Evolutionary conservation across 2,888 invertebrate genomes (phyloP).

Genomic region (Exephanes ischioxanthus): DNA sequence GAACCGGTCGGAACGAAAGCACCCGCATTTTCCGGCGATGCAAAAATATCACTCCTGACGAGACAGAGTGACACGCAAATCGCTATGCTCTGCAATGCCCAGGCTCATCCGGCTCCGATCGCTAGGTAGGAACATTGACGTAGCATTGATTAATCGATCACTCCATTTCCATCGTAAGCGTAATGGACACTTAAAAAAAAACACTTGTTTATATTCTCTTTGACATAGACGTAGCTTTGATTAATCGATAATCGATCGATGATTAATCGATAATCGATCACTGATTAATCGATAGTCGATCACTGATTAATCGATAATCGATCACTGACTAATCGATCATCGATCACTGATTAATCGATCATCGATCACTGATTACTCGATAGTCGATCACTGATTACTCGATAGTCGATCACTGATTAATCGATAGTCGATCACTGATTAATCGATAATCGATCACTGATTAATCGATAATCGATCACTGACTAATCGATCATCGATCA

Average conservation of each 20-base stretch:
- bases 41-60: slow-evolving; percentile 82
- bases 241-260: background rate
- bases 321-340: background rate
- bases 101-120: slow-evolving; percentile 85
- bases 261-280: background rate
- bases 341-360: no score
- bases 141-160: background rate
- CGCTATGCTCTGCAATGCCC: slow-evolving; percentile 85
- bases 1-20: slow-evolving; percentile 88
- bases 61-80: slow-evolving; percentile 80
- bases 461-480: no score
- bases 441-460: no score
- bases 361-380: background rate
- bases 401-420: no score
- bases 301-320: background rate
- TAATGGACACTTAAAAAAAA: background rate
- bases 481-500: no score
- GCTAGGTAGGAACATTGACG: slow-evolving; percentile 83
- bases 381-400: background rate
- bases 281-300: no score
- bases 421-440: no score
- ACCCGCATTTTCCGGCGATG: slow-evolving; percentile 88
- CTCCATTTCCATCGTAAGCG: slow-evolving; percentile 20
- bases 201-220: background rate
- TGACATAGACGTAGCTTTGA: slow-evolving; percentile 8